Evolutionary conservation across 2,113 vertebrate genomes (phyloP), one percentile per base, ranked within the genome.

Genomic region (Cheirogaleus medius): DNA sequence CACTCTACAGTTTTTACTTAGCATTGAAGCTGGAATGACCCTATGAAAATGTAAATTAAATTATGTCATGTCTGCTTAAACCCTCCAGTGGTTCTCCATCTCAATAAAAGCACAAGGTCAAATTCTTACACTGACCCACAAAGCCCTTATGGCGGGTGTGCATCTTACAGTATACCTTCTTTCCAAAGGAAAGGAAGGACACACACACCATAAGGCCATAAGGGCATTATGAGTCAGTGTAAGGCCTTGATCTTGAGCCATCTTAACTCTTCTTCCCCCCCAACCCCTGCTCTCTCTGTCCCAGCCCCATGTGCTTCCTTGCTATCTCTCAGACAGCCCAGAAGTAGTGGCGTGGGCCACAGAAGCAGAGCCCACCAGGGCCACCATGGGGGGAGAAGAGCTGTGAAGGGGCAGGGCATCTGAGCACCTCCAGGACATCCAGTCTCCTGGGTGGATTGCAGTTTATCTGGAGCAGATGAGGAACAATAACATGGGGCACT

Each of bases 121-220:
- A 34, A 29, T 64, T 54, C 58, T 44, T 20, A 5, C 17, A 8
- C 58, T 11, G 12, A 68, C n/a, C 68, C 58, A 20, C 0, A 8
- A 20, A 0, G 6, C 23, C 52, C 23, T 83, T 17, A 2, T 6
- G 2, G 14, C 20, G 27, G 27, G 60, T n/a, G 25, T 1, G 74
- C 27, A 63, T 29, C 54, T 29, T 4, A 0, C 23, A 1, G 14
- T 34, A 6, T n/a, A 17, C 34, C 11, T 73, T 39, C 37, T 29
- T 82, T 10, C 47, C 13, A 8, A 47, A 47, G 42, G 42, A 32
- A 32, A 47, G 1, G 5, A 76, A 76, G 73, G 27, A 15, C 8
- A 76, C 42, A 76, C 27, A 7, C 42, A 47, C 27, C 8, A 0
- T 32, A 74, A 76, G 27, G 73, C 39, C 42, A 0, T 32, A 74